Evolutionary conservation across 1,140 invertebrate genomes (phyloP), one percentile per base, ranked within the genome.

Genomic region (Polyergus mexicanus): DNA sequence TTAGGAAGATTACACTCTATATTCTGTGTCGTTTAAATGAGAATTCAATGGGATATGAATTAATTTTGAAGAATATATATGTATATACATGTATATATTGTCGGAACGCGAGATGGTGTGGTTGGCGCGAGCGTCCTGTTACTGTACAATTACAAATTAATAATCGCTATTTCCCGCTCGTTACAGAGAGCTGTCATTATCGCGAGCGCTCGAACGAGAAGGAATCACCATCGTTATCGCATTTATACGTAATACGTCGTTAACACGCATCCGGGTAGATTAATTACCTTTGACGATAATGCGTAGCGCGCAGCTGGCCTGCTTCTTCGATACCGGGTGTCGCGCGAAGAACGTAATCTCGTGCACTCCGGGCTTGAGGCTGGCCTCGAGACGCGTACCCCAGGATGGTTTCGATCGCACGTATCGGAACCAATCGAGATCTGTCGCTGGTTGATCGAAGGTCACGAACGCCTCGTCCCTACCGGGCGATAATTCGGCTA

Each of bases 381-480:
- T 95, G 41, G 94, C 94, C 68, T 95, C 95, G 66, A 95, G 90
- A 78, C 94, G 92, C 38, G 92, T 95, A 3, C 95, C 94, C 95
- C 95, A 95, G 6, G 94, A 94, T 11, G 95, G 95, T 76, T 94
- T 94, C 63, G 95, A 95, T 68, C 91, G 91, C 68, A 95, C 95
- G 86, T 95, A 94, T 38, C 95, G 94, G 87, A 95, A 95, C 94
- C 94, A 95, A 92, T 95, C 95, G 41, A 95, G 93, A 91, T 95
- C 95, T 47, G 95, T 95, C 28, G 92, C 93, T 22, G 95, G 95
- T 77, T 95, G 95, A 90, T 94, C 93, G 84, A 95, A 95, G 56
- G 92, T 94, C 81, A 95, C 94, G 87, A 95, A 95, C 32, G 93
- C 94, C 68, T 95, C 94, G 77, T 94, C 92, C 58, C 91, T 87